Percentiles rank a stretch among this genome's conserved stretches.
phyloP scores from a whole-genome alignment of 2,888 invertebrate species.

The Prostheceraeus crozeri region DNA sequence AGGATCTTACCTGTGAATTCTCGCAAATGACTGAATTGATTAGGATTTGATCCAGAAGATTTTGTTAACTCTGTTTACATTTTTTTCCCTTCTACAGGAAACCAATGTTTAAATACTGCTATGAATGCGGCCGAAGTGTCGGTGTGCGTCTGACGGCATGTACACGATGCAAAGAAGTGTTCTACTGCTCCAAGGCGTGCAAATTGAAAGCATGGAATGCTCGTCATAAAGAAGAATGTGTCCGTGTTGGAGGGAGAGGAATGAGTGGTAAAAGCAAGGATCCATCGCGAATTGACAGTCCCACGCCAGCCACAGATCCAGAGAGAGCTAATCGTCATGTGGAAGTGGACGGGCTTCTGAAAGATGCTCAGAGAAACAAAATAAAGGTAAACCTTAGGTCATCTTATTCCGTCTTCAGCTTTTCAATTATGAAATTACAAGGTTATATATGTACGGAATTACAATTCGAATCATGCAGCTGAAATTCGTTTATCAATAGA shows the following conservation, averaged over 20 bases:
- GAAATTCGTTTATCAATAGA: too few relatives aligned
- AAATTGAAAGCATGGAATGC: conserved; percentile 55
- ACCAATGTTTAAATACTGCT: conserved; percentile 55
- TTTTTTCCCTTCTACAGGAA: conserved; percentile 48
- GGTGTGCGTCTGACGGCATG: conserved; percentile 54
- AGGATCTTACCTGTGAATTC: too few relatives aligned
- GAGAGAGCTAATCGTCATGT: conserved; percentile 34
- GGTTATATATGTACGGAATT: too few relatives aligned
- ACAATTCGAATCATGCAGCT: too few relatives aligned
- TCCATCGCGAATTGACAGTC: conserved; percentile 42
- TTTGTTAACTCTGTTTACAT: too few relatives aligned
- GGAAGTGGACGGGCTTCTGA: conserved; percentile 30
- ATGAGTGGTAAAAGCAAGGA: conserved; percentile 11
- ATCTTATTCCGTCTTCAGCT: too few relatives aligned
- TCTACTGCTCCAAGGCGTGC: conserved; percentile 56
- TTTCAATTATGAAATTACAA: too few relatives aligned
- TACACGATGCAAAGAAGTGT: conserved; percentile 56
- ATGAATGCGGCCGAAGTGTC: conserved; percentile 56
- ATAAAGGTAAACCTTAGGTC: too few relatives aligned
- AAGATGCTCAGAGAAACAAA: too few relatives aligned
- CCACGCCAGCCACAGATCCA: conserved; percentile 43
- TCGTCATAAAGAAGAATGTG: conserved; percentile 55
- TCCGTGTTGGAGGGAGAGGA: conserved; percentile 47
- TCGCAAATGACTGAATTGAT: too few relatives aligned
- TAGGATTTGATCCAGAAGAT: too few relatives aligned